Percentiles rank a stretch among this genome's conserved stretches.
These are phyloP conservation scores for Chaetoderma sp. DNA, from an alignment of 2,888 invertebrate species.

Conservation along the genomic window DNA sequence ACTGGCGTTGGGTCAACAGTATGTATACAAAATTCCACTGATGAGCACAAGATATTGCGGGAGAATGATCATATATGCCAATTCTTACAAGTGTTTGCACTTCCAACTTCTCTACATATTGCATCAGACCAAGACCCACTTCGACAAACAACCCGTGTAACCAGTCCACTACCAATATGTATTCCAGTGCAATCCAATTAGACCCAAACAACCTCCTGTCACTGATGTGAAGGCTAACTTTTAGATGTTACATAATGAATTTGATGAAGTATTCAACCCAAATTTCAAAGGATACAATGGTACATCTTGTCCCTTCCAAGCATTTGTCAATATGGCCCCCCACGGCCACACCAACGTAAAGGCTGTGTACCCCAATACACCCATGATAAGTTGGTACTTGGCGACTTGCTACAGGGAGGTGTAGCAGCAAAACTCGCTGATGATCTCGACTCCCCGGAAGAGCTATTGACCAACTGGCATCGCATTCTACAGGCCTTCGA, in stretches of 20 bases:
- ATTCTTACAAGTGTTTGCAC: conserved; percentile 13
- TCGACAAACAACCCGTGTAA: too few relatives aligned
- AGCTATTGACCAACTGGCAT: too few relatives aligned
- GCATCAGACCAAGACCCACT: too few relatives aligned
- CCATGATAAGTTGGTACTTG: conserved; percentile 31
- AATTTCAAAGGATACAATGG: conserved; percentile 37
- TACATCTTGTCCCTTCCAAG: conserved; percentile 35
- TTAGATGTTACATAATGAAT: conserved; percentile 6
- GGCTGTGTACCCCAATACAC: conserved; percentile 41
- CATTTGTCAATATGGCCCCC: conserved; percentile 43
- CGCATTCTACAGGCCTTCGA: too few relatives aligned
- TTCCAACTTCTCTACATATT: not conserved
- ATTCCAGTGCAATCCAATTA: conserved; percentile 10
- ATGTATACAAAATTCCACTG: conserved; percentile 25
- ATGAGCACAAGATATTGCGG: not conserved
- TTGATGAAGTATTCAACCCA: conserved; percentile 35
- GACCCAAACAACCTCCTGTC: conserved; percentile 30
- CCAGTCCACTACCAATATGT: too few relatives aligned
- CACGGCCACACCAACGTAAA: conserved; percentile 42
- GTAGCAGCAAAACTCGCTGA: too few relatives aligned
- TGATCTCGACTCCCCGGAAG: too few relatives aligned
- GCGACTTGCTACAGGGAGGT: too few relatives aligned
- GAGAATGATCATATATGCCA: conserved; percentile 33
- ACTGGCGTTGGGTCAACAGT: conserved; percentile 24
- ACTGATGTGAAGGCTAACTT: conserved; percentile 11